phyloP scores from a whole-genome alignment of 2,797 vertebrate genomes.

The Eulemur mongoz region DNA sequence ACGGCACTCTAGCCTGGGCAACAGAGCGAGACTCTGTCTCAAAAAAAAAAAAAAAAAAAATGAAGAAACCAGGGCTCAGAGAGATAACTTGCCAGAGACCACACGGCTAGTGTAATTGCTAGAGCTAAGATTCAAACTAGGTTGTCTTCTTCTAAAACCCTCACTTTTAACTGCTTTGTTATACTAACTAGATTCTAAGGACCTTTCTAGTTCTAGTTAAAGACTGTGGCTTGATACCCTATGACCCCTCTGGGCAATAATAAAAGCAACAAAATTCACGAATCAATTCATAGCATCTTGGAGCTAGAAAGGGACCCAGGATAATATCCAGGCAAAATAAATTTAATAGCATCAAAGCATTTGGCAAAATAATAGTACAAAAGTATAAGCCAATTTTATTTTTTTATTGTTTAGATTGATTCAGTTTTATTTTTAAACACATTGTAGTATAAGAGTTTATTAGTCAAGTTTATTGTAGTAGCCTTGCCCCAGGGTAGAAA shows the following conservation, averaged over 20 bases:
- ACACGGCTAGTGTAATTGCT: neutral
- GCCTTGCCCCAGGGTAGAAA: neutral
- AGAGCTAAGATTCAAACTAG: neutral
- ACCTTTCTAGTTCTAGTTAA: neutral
- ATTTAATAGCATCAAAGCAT: slow-evolving; percentile 35
- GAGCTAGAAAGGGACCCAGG: neutral
- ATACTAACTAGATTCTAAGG: slow-evolving; percentile 5
- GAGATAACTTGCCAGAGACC: neutral
- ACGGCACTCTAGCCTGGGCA: too few relatives aligned
- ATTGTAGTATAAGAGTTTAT: slow-evolving; percentile 1
- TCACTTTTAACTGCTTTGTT: slow-evolving; percentile 11
- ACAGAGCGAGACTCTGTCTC: too few relatives aligned
- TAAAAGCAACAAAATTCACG: neutral
- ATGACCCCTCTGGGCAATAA: neutral
- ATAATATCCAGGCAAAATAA: slow-evolving; percentile 39
- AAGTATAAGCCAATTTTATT: slow-evolving; percentile 1
- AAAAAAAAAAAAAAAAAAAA: too few relatives aligned
- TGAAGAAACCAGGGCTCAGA: neutral
- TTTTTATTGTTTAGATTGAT: neutral
- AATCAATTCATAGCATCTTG: neutral
- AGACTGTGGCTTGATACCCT: neutral
- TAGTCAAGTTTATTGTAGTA: slow-evolving; percentile 9
- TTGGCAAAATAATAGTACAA: neutral
- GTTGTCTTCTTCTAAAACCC: neutral
- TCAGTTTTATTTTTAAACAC: neutral